Evolutionary conservation across 2,888 invertebrate species (phyloP), one percentile per base, ranked within the genome.

Genomic region (Lasioglossum oenotherae): DNA sequence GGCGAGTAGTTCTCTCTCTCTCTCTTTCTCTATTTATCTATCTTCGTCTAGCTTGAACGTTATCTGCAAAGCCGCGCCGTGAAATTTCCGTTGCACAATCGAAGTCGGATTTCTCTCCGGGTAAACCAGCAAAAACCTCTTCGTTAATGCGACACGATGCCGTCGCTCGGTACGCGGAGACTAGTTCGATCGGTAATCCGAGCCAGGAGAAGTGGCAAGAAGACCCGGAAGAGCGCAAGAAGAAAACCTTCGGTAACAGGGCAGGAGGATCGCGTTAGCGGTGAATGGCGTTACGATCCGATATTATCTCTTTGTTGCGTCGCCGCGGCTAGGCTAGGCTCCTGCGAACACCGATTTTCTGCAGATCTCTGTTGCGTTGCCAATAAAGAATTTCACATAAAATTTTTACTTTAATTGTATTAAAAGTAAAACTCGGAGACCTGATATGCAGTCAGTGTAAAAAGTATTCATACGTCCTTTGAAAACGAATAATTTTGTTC

Each of bases 141-240:
- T 78, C 78, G 78, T 82, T 80, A 86, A 84, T 90, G 49, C 82
- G 82, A 79, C 85, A 81, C 84, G 84, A 79, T 80, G 82, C 75
- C 77, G 83, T 86, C 82, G 83, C 78, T 57, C 78, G 74, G 73
- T 35, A 60, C 78, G 78, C 77, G 87, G 82, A 82, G 82, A 88
- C 82, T 84, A 83, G 86, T 89, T 87, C 83, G 87, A 89, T 89
- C 88, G 77, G 86, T 75, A 83, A 87, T 84, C 81, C 87, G 85
- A 82, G 84, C 53, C 72, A 53, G 76, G 85, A 84, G 88, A 85
- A 89, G 77, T 74, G 75, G 82, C 84, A 85, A 83, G 86, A 90
- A 91, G 87, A 90, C 87, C 85, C 88, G 91, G 90, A 91, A 91
- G 90, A 88, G 82, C 67, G 53, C 46, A 73, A 64, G 76, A 81